Evolutionary conservation across 2,888 invertebrate genomes (phyloP).

Genomic region (Margaritifera margaritifera): DNA sequence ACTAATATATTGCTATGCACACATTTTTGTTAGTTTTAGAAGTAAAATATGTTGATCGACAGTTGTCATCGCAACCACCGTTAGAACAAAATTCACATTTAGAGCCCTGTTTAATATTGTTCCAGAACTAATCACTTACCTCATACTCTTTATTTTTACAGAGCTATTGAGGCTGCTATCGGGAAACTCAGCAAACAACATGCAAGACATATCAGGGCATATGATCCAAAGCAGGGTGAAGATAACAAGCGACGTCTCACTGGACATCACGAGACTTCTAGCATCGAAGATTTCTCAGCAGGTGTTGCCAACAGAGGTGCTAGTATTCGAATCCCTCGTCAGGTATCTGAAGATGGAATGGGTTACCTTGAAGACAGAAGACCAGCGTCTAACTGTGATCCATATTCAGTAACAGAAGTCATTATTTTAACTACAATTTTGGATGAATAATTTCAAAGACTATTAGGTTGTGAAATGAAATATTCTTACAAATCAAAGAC

Average conservation of each 20-base stretch:
- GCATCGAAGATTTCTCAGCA: conserved; percentile 96
- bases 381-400: conserved; percentile 73
- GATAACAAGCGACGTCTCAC: conserved; percentile 96
- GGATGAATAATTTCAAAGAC: conserved; percentile 20
- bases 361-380: conserved; percentile 97
- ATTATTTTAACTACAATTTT: conserved; percentile 53
- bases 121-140: not conserved
- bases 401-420: conserved; percentile 70
- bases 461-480: too few species aligned
- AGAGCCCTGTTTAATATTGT: too few species aligned
- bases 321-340: conserved; percentile 82
- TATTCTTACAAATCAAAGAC: too few species aligned
- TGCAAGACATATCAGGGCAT: conserved; percentile 93
- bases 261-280: conserved; percentile 96
- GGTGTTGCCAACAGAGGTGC: conserved; percentile 93
- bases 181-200: conserved; percentile 94
- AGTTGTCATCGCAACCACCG: too few species aligned
- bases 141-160: conserved; percentile 71
- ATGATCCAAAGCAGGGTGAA: conserved; percentile 95
- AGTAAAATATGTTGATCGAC: too few species aligned
- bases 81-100: too few species aligned
- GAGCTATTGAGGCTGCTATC: conserved; percentile 95
- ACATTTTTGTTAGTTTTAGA: too few species aligned
- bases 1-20: too few species aligned
- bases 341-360: conserved; percentile 90